A percentile compares a stretch with the other conserved stretches of the same genome.
phyloP scores from a whole-genome alignment of 2,113 vertebrate genomes.

The Pavo muticus region DNA sequence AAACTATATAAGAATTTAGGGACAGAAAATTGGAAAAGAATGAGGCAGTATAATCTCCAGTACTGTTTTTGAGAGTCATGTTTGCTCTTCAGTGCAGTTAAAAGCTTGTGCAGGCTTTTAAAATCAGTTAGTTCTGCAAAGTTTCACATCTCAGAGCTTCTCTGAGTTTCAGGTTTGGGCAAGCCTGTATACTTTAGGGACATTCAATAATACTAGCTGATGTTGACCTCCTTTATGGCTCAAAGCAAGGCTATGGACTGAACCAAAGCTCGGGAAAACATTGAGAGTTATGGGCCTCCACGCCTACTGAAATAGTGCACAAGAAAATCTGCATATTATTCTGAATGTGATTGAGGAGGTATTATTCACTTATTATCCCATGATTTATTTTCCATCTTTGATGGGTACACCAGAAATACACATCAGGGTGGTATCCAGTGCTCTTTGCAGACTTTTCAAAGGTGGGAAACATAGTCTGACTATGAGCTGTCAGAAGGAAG shows the following conservation, averaged over 20 bases:
- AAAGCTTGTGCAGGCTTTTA: not conserved
- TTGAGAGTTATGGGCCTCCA: not conserved
- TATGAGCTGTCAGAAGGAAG: conserved; percentile 45
- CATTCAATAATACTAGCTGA: not conserved
- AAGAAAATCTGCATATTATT: not conserved
- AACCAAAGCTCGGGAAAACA: not conserved
- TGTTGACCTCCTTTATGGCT: not conserved
- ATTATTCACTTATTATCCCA: not conserved
- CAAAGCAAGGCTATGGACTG: not conserved
- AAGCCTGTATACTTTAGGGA: not conserved
- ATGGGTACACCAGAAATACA: not conserved
- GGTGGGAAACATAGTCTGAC: not conserved
- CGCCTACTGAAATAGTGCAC: not conserved
- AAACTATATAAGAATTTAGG: not conserved
- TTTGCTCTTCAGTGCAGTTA: not conserved
- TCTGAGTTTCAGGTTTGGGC: not conserved
- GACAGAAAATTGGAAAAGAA: not conserved
- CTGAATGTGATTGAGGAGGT: not conserved
- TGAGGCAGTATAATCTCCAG: not conserved
- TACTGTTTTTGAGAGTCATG: not conserved
- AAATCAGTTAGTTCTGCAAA: not conserved
- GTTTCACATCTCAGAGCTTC: not conserved
- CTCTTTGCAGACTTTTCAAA: not conserved
- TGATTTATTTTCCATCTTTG: not conserved
- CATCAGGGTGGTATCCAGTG: not conserved